A percentile compares a stretch with the other conserved stretches of the same genome.
Conservation (phyloP, 2,797 vertebrate genomes). For the Platyrinchus mystaceus region DNA sequence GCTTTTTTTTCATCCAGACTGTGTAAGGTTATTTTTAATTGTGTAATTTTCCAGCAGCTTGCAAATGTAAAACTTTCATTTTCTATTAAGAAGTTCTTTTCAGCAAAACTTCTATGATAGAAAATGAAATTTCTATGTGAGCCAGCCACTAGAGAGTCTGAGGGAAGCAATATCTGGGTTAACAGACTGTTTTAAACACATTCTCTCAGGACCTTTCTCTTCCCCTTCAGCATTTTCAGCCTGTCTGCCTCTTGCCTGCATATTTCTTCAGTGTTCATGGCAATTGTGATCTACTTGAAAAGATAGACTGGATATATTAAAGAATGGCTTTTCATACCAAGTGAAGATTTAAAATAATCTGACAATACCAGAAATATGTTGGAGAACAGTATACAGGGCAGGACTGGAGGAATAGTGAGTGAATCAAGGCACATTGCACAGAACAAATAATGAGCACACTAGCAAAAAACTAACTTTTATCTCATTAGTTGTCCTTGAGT, state of each 20-base stretch:
- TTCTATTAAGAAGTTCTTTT: conserved; percentile 52
- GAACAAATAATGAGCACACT: background rate
- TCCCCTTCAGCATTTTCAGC: conserved; percentile 29
- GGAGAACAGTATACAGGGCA: background rate
- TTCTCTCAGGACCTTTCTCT: background rate
- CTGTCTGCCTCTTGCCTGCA: background rate
- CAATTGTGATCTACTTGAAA: conserved; percentile 1
- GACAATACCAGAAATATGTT: background rate
- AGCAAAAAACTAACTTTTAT: background rate
- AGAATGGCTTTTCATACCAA: conserved; percentile 3
- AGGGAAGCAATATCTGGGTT: conserved; percentile 33
- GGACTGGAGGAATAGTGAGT: background rate
- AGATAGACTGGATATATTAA: background rate
- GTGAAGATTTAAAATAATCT: background rate
- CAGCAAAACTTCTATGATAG: conserved; percentile 23
- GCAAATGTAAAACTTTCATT: conserved; percentile 36
- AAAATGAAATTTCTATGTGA: conserved; percentile 60
- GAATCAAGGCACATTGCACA: background rate
- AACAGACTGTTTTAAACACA: conserved; percentile 8
- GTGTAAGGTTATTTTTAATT: conserved; percentile 40
- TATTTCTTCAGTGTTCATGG: background rate
- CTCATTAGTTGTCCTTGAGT: background rate
- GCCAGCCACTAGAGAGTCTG: conserved; percentile 12
- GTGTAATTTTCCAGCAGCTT: background rate
- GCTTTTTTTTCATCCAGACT: conserved; percentile 7